Percentiles rank a stretch among this genome's conserved stretches.
phyloP scores from a whole-genome alignment of 92 coral and sea anemone species.

The Heliopora coerulea region DNA sequence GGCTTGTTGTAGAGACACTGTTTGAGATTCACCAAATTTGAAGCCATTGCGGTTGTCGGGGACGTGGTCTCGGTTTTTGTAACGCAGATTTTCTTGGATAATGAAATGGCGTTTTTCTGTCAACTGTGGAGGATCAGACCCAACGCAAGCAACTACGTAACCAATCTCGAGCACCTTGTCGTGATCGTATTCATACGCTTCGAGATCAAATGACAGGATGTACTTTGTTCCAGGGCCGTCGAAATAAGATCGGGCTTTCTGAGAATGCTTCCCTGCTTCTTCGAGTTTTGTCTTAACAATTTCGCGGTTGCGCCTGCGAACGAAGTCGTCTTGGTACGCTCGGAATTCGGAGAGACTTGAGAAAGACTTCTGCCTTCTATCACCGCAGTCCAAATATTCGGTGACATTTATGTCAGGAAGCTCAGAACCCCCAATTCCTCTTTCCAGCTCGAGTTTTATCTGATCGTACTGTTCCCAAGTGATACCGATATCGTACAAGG shows the following conservation, averaged over 20 bases:
- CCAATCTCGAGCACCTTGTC: conserved; percentile 63
- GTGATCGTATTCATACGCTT: conserved; percentile 61
- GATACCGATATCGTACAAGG: conserved; percentile 46
- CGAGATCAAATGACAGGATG: conserved; percentile 61
- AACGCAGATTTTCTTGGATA: conserved; percentile 49
- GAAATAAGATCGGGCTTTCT: conserved; percentile 20
- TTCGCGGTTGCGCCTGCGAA: conserved; percentile 23
- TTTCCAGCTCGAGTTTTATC: conserved; percentile 55
- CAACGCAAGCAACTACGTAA: conserved; percentile 44
- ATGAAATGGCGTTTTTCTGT: conserved; percentile 52
- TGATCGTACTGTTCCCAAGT: conserved; percentile 27
- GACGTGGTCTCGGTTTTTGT: conserved; percentile 41
- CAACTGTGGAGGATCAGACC: background rate
- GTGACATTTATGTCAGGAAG: conserved; percentile 46
- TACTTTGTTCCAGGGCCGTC: background rate
- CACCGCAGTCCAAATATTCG: background rate
- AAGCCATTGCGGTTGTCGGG: conserved; percentile 57
- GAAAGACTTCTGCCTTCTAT: conserved; percentile 1
- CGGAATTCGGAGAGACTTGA: conserved; percentile 29
- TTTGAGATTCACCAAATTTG: conserved; percentile 56
- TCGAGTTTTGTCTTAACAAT: conserved; percentile 41
- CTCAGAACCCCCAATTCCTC: conserved; percentile 5
- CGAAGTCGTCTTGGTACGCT: conserved; percentile 8
- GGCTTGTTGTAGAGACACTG: conserved; percentile 56
- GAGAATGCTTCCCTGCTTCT: conserved; percentile 45